Percentiles rank a stretch among this genome's conserved stretches.
These are phyloP conservation scores for Noctua comes DNA, from an alignment of 2,888 invertebrate genomes.

Conservation along the genomic window DNA sequence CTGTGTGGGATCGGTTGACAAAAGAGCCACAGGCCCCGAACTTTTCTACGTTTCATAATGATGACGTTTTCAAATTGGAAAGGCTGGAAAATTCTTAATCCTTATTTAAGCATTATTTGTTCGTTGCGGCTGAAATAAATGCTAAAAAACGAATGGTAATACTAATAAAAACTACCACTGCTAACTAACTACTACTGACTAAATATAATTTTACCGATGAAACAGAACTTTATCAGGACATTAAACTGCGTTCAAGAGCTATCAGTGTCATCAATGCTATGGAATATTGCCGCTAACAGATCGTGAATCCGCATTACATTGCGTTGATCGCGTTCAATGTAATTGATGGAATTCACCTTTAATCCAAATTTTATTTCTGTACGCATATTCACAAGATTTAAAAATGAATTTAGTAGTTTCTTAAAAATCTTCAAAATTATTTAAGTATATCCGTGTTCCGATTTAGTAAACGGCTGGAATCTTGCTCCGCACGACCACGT, in stretches of 20 bases:
- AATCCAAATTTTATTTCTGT: neutral
- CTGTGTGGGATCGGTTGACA: too few species aligned
- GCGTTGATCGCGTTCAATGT: neutral
- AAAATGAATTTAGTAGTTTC: neutral
- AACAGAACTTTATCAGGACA: neutral
- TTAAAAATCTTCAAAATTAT: neutral
- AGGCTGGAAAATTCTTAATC: too few species aligned
- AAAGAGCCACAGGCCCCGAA: neutral
- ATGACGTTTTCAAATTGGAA: neutral
- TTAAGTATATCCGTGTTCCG: neutral
- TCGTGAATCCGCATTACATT: neutral
- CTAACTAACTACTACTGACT: neutral
- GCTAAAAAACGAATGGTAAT: neutral
- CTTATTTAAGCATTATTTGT: neutral
- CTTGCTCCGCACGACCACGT: neutral
- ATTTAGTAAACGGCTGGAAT: neutral
- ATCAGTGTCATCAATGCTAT: neutral
- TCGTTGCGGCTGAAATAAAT: neutral
- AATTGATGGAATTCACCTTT: neutral
- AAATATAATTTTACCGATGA: neutral
- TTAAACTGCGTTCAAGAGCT: neutral
- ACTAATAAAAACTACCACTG: too few species aligned
- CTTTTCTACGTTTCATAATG: neutral
- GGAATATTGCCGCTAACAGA: neutral
- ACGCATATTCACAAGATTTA: neutral